Evolutionary conservation across 2,113 vertebrate species (phyloP).

Genomic region (Carollia perspicillata): DNA sequence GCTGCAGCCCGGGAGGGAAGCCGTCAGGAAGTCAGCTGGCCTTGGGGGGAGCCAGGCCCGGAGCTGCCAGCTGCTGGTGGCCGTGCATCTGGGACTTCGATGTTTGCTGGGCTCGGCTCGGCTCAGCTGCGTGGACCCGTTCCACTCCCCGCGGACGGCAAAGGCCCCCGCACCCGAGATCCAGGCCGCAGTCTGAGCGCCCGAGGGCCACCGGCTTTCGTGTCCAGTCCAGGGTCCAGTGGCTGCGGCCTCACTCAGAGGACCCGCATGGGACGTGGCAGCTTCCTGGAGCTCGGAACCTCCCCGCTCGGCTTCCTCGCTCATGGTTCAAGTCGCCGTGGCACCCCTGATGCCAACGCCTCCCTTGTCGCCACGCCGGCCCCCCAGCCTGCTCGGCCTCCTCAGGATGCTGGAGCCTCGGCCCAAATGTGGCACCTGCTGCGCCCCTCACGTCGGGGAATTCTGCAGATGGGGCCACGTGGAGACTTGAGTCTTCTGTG

Average conservation of each 20-base stretch:
- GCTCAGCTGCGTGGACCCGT: neutral
- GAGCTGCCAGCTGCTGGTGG: neutral
- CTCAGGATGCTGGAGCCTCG: neutral
- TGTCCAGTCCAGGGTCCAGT: neutral
- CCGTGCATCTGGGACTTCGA: rapidly evolving
- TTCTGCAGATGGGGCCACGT: neutral
- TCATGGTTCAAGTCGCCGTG: neutral
- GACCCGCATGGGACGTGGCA: neutral
- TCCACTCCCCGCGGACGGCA: neutral
- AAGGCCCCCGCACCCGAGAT: neutral
- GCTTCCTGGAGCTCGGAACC: neutral
- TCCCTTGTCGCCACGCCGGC: neutral
- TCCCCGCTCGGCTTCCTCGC: neutral
- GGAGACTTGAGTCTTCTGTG: neutral
- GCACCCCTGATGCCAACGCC: neutral
- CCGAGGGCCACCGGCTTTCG: neutral
- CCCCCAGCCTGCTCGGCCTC: neutral
- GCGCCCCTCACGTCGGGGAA: neutral
- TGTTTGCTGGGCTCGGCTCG: neutral
- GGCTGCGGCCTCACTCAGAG: rapidly evolving
- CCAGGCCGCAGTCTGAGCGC: neutral
- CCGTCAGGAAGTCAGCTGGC: rapidly evolving
- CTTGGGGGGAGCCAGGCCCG: neutral
- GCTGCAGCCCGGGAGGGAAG: neutral
- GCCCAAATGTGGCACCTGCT: neutral